Evolutionary conservation across 2,113 vertebrate genomes (phyloP), one percentile per base, ranked within the genome.

Genomic region (Callospermophilus lateralis): DNA sequence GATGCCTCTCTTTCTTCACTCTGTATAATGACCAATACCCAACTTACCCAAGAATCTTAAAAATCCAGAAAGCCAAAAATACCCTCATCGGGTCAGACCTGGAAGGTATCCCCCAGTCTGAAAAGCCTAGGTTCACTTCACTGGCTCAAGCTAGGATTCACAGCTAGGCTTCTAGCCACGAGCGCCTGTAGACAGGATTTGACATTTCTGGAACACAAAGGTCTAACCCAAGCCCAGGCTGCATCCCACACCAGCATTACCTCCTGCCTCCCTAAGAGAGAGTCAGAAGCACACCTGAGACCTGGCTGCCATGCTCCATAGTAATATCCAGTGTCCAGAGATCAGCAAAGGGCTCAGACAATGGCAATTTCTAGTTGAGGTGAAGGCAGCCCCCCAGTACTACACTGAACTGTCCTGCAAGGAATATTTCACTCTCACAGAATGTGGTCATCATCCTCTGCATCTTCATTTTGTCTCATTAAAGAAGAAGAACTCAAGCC

Each of bases 11-110:
- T 28, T 34, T 81, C 22, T 74, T 94, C 65, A 53, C 48, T 89
- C 48, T 58, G 4, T 51, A 15, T 48, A 81, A 93, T 79, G 20
- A 8, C 39, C 16, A 7, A 11, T 63, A 77, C 15, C 13, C 34
- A 87, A 42, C 30, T 42, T n/a, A 53, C 37, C 6, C 45, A 93
- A 89, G 63, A 95, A 77, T 74, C 39, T 32, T 84, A 72, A 76
- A 72, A 76, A 39, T 84, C 79, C 77, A 45, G 9, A 58, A 81
- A 92, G 53, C 77, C 30, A 88, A 83, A 90, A 80, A 84, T n/a
- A 55, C 11, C 4, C 22, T 51, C n/a, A 37, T 32, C 19, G 51
- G 39, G 1, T 53, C 37, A 55, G 32, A 22, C 90, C 84, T 94
- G 34, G 28, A 26, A 93, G 48, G 89, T 15, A 20, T 45, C 42